Percentiles rank a stretch among this genome's conserved stretches.
phyloP scores from a whole-genome alignment of 2,888 invertebrate genomes.

The Craniophora ligustri region DNA sequence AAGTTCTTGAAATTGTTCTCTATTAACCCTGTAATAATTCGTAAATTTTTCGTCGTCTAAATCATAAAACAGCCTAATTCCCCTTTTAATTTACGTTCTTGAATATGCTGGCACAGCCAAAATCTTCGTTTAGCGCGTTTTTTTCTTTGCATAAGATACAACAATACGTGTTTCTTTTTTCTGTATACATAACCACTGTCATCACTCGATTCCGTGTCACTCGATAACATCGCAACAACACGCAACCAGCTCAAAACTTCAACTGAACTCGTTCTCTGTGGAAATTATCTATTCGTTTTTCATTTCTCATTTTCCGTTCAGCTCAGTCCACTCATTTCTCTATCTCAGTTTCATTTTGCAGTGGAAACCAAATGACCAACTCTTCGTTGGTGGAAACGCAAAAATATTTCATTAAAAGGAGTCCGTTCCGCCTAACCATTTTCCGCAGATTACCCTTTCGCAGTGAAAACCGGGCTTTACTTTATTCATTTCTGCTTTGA shows the following conservation, averaged over 20 bases:
- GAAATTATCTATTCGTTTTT: constrained; percentile 22
- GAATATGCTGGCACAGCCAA: constrained; percentile 31
- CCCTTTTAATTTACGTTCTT: constrained; percentile 24
- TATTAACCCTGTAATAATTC: constrained; percentile 28
- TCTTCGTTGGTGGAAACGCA: constrained; percentile 19
- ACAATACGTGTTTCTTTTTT: constrained; percentile 18
- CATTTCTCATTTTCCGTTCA: constrained; percentile 32
- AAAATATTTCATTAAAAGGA: constrained; percentile 11
- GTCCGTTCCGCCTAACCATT: constrained; percentile 12
- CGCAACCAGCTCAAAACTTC: constrained; percentile 17
- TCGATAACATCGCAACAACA: constrained; percentile 27
- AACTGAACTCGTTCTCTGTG: constrained; percentile 26
- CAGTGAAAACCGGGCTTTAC: background rate
- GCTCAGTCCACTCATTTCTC: constrained; percentile 21
- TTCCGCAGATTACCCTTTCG: background rate
- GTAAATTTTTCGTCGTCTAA: constrained; percentile 33
- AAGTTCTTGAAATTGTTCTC: constrained; percentile 29
- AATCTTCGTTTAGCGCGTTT: constrained; percentile 22
- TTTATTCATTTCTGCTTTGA: too few relatives aligned
- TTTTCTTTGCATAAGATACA: constrained; percentile 16
- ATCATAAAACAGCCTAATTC: constrained; percentile 32
- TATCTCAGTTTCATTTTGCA: constrained; percentile 14
- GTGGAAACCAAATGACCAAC: constrained; percentile 21
- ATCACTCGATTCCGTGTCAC: background rate
- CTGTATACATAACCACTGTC: constrained; percentile 11